Conservation (phyloP, 2,113 vertebrate genomes). For the Python bivittatus region DNA sequence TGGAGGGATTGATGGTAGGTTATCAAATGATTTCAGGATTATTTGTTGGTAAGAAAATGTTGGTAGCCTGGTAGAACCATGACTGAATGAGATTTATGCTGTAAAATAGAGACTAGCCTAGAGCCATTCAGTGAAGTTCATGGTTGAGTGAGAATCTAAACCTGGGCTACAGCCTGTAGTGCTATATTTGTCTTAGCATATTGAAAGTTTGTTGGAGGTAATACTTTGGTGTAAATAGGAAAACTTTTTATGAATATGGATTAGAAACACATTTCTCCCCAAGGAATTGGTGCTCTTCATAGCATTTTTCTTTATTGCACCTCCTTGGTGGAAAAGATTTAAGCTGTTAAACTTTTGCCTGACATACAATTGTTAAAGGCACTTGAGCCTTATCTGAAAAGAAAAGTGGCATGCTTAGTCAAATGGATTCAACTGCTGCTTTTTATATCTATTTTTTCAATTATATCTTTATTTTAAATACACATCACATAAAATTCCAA, state of each 20-base stretch:
- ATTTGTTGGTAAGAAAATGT: not conserved
- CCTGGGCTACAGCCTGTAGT: not conserved
- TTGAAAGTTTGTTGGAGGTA: not conserved
- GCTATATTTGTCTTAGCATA: not conserved
- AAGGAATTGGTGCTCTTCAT: not conserved
- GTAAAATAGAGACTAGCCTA: not conserved
- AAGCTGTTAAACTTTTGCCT: not conserved
- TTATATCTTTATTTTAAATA: not conserved
- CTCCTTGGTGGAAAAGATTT: not conserved
- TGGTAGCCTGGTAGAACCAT: not conserved
- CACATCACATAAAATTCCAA: not conserved
- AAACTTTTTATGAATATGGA: not conserved
- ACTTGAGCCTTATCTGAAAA: not conserved
- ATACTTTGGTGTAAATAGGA: not conserved
- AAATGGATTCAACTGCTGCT: not conserved
- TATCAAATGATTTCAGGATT: not conserved
- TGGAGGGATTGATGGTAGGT: not conserved
- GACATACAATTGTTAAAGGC: not conserved
- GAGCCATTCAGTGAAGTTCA: not conserved
- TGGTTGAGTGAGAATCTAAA: not conserved
- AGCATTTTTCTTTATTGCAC: not conserved
- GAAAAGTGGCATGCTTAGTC: not conserved
- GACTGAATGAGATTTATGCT: not conserved
- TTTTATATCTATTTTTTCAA: not conserved
- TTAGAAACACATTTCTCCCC: not conserved